Base-by-base conservation (phyloP, 2,888 invertebrate genomes). In the Parelbella ahira region DNA sequence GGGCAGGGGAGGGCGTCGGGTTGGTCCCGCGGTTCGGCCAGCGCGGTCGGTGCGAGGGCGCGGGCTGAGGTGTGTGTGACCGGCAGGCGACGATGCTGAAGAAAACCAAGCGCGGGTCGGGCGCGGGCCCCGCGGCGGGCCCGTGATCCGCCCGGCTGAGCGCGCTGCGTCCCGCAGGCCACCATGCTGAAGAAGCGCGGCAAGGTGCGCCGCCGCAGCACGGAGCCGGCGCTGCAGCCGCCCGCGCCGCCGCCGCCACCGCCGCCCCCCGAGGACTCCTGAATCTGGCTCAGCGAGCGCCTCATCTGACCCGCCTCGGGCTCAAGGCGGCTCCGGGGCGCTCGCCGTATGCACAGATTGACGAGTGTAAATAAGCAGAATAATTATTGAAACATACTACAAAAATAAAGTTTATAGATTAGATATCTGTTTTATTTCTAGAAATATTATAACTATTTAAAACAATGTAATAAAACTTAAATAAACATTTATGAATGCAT, bases 151-250 rank as follows among this genome's bases (percentile, higher is more conserved):
- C 53, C 56, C 58, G 55, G 52, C 56, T 56, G 56, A 56, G 54
- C 52, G 54, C 65, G 60, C 66, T 62, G 86, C 84, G 77, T 79
- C 86, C 89, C 88, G 89, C 90, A 98, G 98, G 98, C 99, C 83
- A 98, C 98, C 89, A 99, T 99, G 99, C 92, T 99, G 90, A 98
- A 98, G 93, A 98, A 99, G 92, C 95, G 95, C 89, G 92, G 92
- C 73, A 98, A 98, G 91, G 97, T 97, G 93, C 97, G 97, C 89
- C 91, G 98, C 63, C 93, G 97, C 77, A 96, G 97, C 89, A 96
- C 96, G 62, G 96, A 96, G 89, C 93, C 94, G 48, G 55, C 59
- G 48, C 59, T 96, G 61, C 96, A 95, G 89, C 93, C 94, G 78
- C 55, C 74, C 52, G 61, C 75, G 54, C 62, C 74, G 45, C 73